Conservation (phyloP, 2,113 vertebrate genomes). For the Rhea americana region DNA sequence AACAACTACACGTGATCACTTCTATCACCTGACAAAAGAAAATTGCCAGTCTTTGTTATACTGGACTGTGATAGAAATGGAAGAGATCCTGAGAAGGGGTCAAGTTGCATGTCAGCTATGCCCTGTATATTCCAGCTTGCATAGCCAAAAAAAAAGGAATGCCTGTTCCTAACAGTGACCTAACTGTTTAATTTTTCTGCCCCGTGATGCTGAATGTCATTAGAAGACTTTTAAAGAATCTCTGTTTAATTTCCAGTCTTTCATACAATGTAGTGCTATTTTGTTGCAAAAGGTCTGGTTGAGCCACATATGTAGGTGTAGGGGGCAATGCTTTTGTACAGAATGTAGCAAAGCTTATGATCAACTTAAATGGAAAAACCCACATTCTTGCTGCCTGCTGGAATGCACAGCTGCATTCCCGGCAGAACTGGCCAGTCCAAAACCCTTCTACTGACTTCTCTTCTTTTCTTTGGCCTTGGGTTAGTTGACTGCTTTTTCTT, state of each 20-base stretch:
- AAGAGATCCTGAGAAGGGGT: neutral
- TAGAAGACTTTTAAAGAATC: neutral
- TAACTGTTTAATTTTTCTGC: neutral
- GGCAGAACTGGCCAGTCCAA: neutral
- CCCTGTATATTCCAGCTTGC: neutral
- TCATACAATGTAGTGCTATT: neutral
- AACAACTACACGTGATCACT: neutral
- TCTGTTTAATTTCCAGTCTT: neutral
- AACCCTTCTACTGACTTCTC: conserved; percentile 2
- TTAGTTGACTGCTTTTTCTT: neutral
- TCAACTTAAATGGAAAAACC: conserved; percentile 30
- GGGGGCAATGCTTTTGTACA: neutral
- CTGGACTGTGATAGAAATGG: neutral
- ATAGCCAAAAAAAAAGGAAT: neutral
- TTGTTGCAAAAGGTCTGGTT: neutral
- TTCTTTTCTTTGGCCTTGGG: neutral
- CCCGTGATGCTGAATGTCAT: neutral
- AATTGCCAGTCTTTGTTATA: neutral
- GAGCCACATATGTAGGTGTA: neutral
- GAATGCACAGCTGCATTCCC: conserved; percentile 59
- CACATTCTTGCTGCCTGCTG: conserved; percentile 55
- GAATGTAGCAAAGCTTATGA: conserved; percentile 16
- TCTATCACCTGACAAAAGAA: neutral
- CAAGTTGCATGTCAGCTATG: neutral
- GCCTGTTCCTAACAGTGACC: neutral